These are phyloP conservation scores for Chelonus formosanus DNA, from an alignment of 2,888 invertebrate species.

Conservation along the genomic window DNA sequence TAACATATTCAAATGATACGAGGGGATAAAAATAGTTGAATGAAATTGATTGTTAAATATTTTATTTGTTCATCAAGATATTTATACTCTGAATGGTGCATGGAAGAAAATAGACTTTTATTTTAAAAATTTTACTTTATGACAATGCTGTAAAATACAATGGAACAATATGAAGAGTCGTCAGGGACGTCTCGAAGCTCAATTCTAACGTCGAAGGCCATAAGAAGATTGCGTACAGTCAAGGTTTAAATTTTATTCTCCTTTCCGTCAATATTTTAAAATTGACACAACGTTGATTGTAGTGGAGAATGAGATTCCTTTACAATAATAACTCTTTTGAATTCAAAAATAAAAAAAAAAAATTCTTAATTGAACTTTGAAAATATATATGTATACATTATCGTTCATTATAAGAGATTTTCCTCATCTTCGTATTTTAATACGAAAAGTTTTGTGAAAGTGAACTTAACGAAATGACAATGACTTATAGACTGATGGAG, in stretches of 20 bases:
- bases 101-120: no score
- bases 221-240: slow-evolving; percentile 43
- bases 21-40: not conserved
- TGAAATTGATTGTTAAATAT: not conserved
- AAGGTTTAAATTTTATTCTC: slow-evolving; percentile 23
- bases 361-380: no score
- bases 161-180: slow-evolving; percentile 3
- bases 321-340: not conserved
- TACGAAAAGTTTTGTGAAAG: no score
- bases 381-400: no score
- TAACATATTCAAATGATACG: no score
- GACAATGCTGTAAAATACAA: not conserved
- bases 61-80: no score
- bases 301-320: not conserved
- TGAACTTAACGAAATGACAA: no score
- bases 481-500: no score
- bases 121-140: no score
- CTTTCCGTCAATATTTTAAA: not conserved
- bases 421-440: no score
- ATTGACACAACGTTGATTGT: not conserved
- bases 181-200: slow-evolving; percentile 38
- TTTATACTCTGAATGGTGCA: no score
- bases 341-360: not conserved
- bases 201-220: slow-evolving; percentile 37
- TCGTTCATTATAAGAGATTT: no score